phyloP scores from a whole-genome alignment of 2,888 invertebrate genomes.

The Kuschelorhynchus macadamiae region DNA sequence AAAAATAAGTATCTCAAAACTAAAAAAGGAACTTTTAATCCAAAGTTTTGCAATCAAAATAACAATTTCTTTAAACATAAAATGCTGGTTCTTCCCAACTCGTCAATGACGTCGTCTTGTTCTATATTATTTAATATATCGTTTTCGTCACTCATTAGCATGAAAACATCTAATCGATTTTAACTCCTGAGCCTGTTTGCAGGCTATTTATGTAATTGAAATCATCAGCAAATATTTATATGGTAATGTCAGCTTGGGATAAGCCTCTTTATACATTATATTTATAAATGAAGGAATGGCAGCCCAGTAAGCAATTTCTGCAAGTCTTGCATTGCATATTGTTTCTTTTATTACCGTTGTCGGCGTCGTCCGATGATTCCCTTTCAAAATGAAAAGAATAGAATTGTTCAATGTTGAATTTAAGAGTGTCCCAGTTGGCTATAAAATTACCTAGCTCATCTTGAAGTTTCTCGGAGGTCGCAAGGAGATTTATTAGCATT shows the following conservation, averaged over 20 bases:
- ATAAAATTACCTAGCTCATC: constrained; percentile 5
- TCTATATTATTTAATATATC: no score
- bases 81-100: no score
- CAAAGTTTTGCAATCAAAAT: no score
- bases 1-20: no score
- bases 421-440: constrained; percentile 5
- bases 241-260: not conserved
- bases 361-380: not conserved
- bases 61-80: no score
- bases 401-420: constrained; percentile 11
- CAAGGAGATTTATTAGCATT: not conserved
- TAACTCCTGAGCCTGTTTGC: not conserved
- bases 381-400: constrained; percentile 4
- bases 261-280: not conserved
- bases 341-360: not conserved
- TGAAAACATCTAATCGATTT: not conserved
- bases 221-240: not conserved
- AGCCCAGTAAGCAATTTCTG: constrained; percentile 1
- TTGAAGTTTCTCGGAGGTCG: not conserved
- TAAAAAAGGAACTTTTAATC: no score
- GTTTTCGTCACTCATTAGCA: no score
- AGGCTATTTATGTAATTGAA: not conserved
- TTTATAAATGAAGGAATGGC: not conserved
- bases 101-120: no score
- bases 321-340: not conserved